Evolutionary conservation across 2,113 vertebrate species (phyloP).

Genomic region (Equus przewalskii): DNA sequence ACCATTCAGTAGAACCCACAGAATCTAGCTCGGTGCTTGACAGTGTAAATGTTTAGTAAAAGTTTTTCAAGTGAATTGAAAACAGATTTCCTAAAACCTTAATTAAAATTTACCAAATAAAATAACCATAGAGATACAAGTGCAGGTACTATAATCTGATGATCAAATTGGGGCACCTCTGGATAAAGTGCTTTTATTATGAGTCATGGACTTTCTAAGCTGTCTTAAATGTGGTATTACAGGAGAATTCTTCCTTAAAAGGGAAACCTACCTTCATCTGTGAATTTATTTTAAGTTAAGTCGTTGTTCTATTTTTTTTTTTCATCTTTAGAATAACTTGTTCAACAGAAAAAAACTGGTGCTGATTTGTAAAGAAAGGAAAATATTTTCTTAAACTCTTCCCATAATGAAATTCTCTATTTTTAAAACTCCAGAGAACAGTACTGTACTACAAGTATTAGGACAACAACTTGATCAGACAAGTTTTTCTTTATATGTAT

Average conservation of each 20-base stretch:
- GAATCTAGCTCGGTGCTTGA: not conserved
- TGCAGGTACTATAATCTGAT: not conserved
- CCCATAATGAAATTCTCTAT: not conserved
- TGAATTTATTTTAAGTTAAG: not conserved
- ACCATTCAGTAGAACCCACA: not conserved
- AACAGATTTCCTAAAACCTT: not conserved
- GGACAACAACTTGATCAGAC: not conserved
- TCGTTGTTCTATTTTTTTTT: not conserved
- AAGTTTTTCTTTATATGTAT: not conserved
- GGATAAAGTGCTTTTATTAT: not conserved
- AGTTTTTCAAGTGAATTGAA: not conserved
- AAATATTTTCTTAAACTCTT: not conserved
- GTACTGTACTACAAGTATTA: not conserved
- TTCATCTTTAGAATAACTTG: not conserved
- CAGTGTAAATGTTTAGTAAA: not conserved
- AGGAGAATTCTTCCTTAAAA: not conserved
- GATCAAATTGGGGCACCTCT: not conserved
- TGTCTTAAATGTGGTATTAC: not conserved
- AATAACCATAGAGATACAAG: not conserved
- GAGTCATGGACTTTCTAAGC: not conserved
- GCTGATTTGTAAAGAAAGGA: not conserved
- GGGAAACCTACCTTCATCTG: not conserved
- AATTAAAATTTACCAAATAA: not conserved
- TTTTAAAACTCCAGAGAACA: not conserved
- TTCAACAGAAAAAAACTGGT: not conserved